These are phyloP conservation scores for Albula glossodonta DNA, from an alignment of 2,113 vertebrate genomes.

Conservation along the genomic window DNA sequence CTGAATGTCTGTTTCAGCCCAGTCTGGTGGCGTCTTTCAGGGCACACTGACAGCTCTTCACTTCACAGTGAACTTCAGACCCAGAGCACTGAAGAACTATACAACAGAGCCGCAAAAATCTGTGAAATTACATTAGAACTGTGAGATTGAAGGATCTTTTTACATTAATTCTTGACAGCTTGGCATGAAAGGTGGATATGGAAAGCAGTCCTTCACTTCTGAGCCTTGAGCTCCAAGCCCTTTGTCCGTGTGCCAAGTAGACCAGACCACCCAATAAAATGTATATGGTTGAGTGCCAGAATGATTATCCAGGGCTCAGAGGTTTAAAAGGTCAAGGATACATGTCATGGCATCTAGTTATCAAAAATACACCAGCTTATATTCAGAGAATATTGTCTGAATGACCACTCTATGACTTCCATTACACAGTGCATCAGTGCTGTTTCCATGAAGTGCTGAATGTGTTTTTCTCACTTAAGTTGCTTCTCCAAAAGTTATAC, in stretches of 20 bases:
- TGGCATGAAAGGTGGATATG: neutral
- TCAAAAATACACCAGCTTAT: neutral
- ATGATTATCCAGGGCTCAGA: constrained; percentile 10
- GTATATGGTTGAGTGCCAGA: neutral
- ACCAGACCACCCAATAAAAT: neutral
- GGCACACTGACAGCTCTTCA: neutral
- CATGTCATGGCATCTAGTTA: neutral
- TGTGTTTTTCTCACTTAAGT: too few species aligned
- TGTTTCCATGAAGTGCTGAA: too few species aligned
- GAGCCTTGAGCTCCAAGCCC: neutral
- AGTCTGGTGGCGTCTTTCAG: neutral
- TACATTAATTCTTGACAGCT: neutral
- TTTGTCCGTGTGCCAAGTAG: constrained; percentile 17
- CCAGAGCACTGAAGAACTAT: neutral
- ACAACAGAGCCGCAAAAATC: neutral
- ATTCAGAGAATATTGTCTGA: neutral
- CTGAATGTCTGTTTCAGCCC: too few species aligned
- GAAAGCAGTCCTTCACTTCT: neutral
- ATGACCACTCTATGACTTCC: neutral
- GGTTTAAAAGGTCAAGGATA: constrained; percentile 11
- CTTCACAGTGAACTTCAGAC: neutral
- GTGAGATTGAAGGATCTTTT: neutral
- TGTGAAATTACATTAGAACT: neutral
- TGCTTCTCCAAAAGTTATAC: too few species aligned
- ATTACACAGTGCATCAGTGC: too few species aligned